phyloP scores from a whole-genome alignment of 2,797 vertebrate genomes.

The Numenius phaeopus region DNA sequence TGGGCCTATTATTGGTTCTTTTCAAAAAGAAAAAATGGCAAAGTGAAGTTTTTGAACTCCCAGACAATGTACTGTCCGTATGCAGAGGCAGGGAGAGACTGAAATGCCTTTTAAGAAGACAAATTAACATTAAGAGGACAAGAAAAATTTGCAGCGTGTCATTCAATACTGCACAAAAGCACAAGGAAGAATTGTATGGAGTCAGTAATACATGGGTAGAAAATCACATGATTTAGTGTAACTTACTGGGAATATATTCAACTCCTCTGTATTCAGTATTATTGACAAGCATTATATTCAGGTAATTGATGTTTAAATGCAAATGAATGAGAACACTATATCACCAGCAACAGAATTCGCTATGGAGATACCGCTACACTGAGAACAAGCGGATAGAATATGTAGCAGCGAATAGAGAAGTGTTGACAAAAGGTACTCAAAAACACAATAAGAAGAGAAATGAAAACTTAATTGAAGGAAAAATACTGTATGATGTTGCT shows the following conservation, averaged over 20 bases:
- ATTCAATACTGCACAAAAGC: not conserved
- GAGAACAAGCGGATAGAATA: not conserved
- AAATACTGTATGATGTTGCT: not conserved
- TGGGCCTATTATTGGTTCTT: not conserved
- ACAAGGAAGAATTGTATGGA: not conserved
- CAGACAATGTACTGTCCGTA: not conserved
- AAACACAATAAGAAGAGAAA: not conserved
- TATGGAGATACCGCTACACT: not conserved
- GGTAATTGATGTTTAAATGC: conserved; percentile 31
- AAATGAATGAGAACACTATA: not conserved
- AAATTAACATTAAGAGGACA: not conserved
- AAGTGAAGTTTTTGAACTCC: not conserved
- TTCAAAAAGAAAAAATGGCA: not conserved
- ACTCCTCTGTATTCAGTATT: not conserved
- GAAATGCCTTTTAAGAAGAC: not conserved
- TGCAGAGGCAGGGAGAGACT: not conserved
- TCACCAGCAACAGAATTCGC: not conserved
- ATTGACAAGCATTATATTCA: conserved; percentile 21
- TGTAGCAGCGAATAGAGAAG: not conserved
- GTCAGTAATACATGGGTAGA: not conserved
- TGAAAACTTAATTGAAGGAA: not conserved
- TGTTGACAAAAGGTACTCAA: not conserved
- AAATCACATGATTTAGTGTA: not conserved
- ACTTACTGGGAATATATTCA: not conserved
- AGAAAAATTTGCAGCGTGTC: not conserved